Evolutionary conservation across 2,888 invertebrate species (phyloP).

Genomic region (Drosophila macrospina): DNA sequence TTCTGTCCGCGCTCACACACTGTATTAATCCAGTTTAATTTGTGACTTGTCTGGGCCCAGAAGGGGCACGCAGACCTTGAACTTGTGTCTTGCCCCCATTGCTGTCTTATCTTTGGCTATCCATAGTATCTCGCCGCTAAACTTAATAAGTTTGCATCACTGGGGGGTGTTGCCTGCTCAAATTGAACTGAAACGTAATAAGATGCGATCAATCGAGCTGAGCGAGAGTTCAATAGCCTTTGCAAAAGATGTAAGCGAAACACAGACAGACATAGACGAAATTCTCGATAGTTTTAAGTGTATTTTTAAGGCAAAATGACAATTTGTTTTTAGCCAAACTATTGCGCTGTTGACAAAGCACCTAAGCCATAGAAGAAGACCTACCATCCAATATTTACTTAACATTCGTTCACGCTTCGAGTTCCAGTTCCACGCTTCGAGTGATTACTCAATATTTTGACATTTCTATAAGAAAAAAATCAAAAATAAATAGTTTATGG

Average conservation of each 20-base stretch:
- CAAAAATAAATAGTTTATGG: too few species aligned
- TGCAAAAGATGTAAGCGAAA: constrained; percentile 37
- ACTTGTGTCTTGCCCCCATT: constrained; percentile 52
- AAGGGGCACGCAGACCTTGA: constrained; percentile 54
- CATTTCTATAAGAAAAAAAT: constrained; percentile 56
- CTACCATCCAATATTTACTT: constrained; percentile 66
- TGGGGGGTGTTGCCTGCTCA: constrained; percentile 27
- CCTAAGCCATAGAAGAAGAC: constrained; percentile 25
- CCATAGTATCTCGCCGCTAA: constrained; percentile 32
- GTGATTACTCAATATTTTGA: constrained; percentile 80
- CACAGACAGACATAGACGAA: constrained; percentile 38
- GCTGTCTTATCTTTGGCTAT: constrained; percentile 28
- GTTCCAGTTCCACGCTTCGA: constrained; percentile 61
- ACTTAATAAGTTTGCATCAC: constrained; percentile 41
- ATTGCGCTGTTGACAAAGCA: constrained; percentile 50
- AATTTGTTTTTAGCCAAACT: constrained; percentile 35
- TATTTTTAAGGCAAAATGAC: constrained; percentile 6
- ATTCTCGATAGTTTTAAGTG: constrained; percentile 31
- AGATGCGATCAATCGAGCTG: constrained; percentile 24
- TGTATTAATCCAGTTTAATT: constrained; percentile 52
- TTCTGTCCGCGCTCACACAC: constrained; percentile 9
- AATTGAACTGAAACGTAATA: constrained; percentile 8
- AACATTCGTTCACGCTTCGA: constrained; percentile 62
- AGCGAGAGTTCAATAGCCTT: constrained; percentile 50
- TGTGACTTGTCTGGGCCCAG: constrained; percentile 14